Evolutionary conservation across 2,113 vertebrate genomes (phyloP).

Genomic region (Mola mola): DNA sequence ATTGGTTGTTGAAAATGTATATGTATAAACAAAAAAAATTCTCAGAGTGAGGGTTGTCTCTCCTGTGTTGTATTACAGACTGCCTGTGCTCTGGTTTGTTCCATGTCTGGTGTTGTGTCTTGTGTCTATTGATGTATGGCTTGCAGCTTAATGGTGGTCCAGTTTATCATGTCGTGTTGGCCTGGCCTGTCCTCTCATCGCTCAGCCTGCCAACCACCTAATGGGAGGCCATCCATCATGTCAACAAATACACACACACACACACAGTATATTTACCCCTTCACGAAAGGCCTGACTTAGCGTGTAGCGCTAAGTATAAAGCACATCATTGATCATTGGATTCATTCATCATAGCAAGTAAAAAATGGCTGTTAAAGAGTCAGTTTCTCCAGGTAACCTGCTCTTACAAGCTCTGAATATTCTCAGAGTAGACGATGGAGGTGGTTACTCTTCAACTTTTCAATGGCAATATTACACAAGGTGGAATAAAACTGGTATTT

Average conservation of each 20-base stretch:
- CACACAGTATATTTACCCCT: neutral
- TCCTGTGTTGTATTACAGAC: constrained; percentile 15
- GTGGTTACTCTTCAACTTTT: neutral
- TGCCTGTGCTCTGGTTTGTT: constrained; percentile 24
- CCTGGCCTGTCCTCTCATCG: constrained; percentile 61
- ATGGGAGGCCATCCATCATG: constrained; percentile 64
- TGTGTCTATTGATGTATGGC: constrained; percentile 60
- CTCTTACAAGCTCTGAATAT: neutral
- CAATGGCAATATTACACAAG: too few species aligned
- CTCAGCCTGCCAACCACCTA: constrained; percentile 59
- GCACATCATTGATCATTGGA: constrained; percentile 2
- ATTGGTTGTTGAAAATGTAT: too few species aligned
- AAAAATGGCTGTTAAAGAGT: neutral
- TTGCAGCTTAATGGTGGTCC: constrained; percentile 58
- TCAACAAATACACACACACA: constrained; percentile 22
- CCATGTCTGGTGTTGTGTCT: constrained; percentile 26
- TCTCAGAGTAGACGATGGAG: too few species aligned
- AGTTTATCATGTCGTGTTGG: constrained; percentile 61
- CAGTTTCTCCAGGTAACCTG: constrained; percentile 10
- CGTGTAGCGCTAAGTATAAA: constrained; percentile 2
- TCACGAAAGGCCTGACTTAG: constrained; percentile 1
- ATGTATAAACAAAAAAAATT: too few species aligned
- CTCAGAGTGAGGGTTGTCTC: constrained; percentile 4
- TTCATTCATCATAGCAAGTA: constrained; percentile 2
- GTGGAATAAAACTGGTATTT: too few species aligned